phyloP scores from a whole-genome alignment of 2,113 vertebrate genomes.

The Chlamydotis undulata region DNA sequence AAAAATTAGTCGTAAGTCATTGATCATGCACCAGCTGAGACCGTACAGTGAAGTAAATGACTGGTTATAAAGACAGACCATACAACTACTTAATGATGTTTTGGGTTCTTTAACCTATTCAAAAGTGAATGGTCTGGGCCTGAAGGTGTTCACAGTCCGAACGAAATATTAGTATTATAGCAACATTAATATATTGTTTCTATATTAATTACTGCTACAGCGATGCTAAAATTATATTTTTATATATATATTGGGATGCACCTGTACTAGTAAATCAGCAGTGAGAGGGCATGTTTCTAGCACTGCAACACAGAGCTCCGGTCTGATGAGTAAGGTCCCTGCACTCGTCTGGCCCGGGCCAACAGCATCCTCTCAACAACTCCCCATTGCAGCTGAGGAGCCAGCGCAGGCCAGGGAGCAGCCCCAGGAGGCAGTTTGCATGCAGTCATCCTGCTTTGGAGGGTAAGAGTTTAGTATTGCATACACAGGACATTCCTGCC shows the following conservation, averaged over 20 bases:
- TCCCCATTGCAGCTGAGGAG: background rate
- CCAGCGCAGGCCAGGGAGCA: background rate
- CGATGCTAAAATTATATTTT: background rate
- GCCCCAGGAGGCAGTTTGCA: background rate
- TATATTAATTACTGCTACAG: background rate
- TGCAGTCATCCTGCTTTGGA: background rate
- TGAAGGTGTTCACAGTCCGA: background rate
- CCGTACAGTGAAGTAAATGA: background rate
- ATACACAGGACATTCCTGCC: background rate
- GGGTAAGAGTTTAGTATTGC: background rate
- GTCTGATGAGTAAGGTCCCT: background rate
- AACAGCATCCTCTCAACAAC: background rate
- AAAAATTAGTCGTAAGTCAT: background rate
- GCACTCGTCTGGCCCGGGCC: accelerated
- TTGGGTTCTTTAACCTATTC: background rate
- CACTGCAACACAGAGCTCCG: background rate
- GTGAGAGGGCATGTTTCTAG: background rate
- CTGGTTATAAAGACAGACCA: background rate
- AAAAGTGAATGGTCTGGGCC: background rate
- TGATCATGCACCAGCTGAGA: background rate
- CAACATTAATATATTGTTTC: background rate
- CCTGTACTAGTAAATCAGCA: background rate
- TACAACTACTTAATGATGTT: background rate
- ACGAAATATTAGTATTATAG: background rate
- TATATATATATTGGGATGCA: background rate